A percentile compares a stretch with the other conserved stretches of the same genome.
Evolutionary conservation across 1,140 invertebrate species (phyloP).

Genomic region (Venturia canescens): DNA sequence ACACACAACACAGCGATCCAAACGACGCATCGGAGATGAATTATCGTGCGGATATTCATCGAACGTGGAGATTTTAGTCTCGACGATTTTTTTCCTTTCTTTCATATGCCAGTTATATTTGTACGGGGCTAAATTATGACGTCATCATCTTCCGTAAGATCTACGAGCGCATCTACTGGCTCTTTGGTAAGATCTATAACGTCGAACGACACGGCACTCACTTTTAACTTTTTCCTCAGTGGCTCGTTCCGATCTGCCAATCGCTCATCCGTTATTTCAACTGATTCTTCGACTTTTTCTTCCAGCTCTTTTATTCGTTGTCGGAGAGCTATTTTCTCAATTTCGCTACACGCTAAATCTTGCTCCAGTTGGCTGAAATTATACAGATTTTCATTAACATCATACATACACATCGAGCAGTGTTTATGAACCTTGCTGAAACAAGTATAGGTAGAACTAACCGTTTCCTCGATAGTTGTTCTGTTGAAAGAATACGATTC

Average conservation of each 20-base stretch:
- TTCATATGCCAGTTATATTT: neutral
- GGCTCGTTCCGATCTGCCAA: neutral
- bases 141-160: slow-evolving; percentile 16
- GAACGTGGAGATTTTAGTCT: neutral
- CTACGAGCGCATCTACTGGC: neutral
- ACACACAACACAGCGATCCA: too few relatives aligned
- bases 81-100: neutral
- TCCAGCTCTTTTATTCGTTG: slow-evolving; percentile 2
- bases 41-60: neutral
- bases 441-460: neutral
- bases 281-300: neutral
- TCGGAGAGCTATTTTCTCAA: neutral
- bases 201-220: neutral
- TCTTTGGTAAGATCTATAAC: slow-evolving; percentile 24
- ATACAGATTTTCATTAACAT: too few relatives aligned
- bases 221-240: slow-evolving; percentile 1
- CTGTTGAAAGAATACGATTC: neutral
- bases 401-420: too few relatives aligned
- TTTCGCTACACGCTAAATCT: neutral
- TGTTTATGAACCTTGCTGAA: neutral
- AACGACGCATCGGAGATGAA: neutral
- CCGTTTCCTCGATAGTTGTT: neutral
- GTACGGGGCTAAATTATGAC: neutral
- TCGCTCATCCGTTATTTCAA: neutral
- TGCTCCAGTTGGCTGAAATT: slow-evolving; percentile 20